These are phyloP conservation scores for Pantherophis alleghaniensis DNA, from an alignment of 2,797 vertebrate species.

Conservation along the genomic window DNA sequence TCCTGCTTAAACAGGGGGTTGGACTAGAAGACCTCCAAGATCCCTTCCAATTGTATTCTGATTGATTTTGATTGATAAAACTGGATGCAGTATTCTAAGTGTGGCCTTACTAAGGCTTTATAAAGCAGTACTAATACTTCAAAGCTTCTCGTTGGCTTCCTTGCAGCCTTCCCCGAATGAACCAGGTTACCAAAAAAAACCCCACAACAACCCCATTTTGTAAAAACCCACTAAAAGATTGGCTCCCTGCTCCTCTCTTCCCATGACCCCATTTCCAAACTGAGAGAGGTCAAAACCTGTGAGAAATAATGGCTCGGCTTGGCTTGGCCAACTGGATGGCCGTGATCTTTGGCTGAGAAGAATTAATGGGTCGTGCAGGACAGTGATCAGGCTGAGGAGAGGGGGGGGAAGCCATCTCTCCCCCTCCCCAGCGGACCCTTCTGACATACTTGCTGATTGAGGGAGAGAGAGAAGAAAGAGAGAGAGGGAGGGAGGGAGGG, in stretches of 20 bases:
- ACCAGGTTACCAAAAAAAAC: neutral
- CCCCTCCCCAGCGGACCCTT: constrained; percentile 16
- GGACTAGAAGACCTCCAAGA: neutral
- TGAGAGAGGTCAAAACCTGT: constrained; percentile 50
- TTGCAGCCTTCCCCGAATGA: neutral
- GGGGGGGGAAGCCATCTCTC: constrained; percentile 7
- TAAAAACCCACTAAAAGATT: neutral
- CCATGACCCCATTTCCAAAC: neutral
- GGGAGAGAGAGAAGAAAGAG: neutral
- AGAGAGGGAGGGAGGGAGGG: no score
- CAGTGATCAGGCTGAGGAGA: constrained; percentile 66
- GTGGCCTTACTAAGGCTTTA: neutral
- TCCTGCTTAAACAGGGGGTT: neutral
- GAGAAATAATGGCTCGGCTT: constrained; percentile 63
- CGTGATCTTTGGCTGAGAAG: constrained; percentile 61
- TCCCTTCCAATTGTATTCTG: neutral
- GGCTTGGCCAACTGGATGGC: constrained; percentile 46
- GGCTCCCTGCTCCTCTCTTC: neutral
- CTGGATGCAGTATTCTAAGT: neutral
- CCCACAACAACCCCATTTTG: neutral
- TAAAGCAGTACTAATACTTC: neutral
- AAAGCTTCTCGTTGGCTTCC: neutral
- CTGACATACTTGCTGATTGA: constrained; percentile 49
- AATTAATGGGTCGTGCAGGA: constrained; percentile 76
- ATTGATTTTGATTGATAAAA: neutral